Percentiles rank a stretch among this genome's conserved stretches.
Evolutionary conservation across 2,888 invertebrate genomes (phyloP).

Genomic region (Standfussiana lucernea): DNA sequence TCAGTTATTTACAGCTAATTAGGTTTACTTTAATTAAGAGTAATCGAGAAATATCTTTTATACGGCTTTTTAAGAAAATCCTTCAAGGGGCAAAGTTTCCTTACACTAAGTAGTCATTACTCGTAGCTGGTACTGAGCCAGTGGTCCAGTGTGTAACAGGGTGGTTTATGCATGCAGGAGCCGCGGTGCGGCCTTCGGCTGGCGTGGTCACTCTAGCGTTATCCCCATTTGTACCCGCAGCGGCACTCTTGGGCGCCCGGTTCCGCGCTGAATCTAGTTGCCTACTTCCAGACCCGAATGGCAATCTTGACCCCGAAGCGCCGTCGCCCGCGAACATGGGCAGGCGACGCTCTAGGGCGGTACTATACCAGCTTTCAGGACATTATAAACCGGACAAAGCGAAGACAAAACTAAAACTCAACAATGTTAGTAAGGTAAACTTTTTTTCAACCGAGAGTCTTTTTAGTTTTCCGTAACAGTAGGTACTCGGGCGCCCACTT

Average conservation of each 20-base stretch:
- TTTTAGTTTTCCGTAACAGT: slow-evolving; percentile 40
- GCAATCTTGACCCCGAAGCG: slow-evolving; percentile 95
- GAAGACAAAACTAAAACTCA: slow-evolving; percentile 98
- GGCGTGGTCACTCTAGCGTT: slow-evolving; percentile 91
- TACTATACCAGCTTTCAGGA: slow-evolving; percentile 98
- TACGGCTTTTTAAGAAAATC: slow-evolving; percentile 62
- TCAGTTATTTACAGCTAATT: background rate
- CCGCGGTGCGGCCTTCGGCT: slow-evolving; percentile 91
- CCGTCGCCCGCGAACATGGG: slow-evolving; percentile 97
- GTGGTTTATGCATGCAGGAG: slow-evolving; percentile 90
- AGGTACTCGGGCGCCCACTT: slow-evolving; percentile 35
- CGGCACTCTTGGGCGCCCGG: slow-evolving; percentile 94
- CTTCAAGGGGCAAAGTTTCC: slow-evolving; percentile 58
- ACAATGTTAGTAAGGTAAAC: slow-evolving; percentile 95
- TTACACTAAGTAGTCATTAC: slow-evolving; percentile 58
- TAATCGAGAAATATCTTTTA: slow-evolving; percentile 57
- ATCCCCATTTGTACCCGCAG: slow-evolving; percentile 93
- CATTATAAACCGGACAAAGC: slow-evolving; percentile 98
- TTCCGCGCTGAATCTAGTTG: slow-evolving; percentile 95
- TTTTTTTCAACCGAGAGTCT: slow-evolving; percentile 61
- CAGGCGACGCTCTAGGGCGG: slow-evolving; percentile 97
- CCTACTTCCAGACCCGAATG: slow-evolving; percentile 95
- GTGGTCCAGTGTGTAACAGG: slow-evolving; percentile 81
- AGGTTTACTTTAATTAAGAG: slow-evolving; percentile 28
- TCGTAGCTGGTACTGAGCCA: slow-evolving; percentile 62